Conservation (phyloP, 64 coral and sea anemone species). For the Astreopora myriophthalma region DNA sequence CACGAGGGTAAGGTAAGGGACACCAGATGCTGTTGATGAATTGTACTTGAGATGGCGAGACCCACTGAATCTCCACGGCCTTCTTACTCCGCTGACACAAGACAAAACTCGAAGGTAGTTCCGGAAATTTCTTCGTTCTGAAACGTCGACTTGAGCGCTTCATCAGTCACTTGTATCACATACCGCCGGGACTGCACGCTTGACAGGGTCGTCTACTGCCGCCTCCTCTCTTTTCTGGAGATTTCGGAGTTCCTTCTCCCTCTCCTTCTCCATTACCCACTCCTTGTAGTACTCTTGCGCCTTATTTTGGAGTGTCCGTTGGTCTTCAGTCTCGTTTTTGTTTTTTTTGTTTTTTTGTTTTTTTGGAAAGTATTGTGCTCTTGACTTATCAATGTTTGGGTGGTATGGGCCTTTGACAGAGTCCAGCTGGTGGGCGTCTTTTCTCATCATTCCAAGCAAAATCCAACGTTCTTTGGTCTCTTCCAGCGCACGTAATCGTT, state of each 20-base stretch:
- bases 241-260: not conserved
- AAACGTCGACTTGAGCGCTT: not conserved
- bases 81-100: not conserved
- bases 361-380: not conserved
- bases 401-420: not conserved
- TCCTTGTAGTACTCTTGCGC: not conserved
- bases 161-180: not conserved
- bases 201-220: not conserved
- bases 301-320: not conserved
- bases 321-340: not conserved
- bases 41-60: not conserved
- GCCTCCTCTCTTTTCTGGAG: not conserved
- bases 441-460: not conserved
- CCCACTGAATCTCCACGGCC: not conserved
- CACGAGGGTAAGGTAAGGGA: not conserved
- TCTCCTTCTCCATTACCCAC: not conserved
- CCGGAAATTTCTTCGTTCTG: not conserved
- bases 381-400: not conserved
- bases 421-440: not conserved
- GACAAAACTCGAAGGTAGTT: not conserved
- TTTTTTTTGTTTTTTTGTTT: no score
- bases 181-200: not conserved
- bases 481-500: not conserved
- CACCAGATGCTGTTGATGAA: not conserved
- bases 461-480: not conserved